Evolutionary conservation across 2,888 invertebrate genomes (phyloP).

Genomic region (Colostygia pectinataria): DNA sequence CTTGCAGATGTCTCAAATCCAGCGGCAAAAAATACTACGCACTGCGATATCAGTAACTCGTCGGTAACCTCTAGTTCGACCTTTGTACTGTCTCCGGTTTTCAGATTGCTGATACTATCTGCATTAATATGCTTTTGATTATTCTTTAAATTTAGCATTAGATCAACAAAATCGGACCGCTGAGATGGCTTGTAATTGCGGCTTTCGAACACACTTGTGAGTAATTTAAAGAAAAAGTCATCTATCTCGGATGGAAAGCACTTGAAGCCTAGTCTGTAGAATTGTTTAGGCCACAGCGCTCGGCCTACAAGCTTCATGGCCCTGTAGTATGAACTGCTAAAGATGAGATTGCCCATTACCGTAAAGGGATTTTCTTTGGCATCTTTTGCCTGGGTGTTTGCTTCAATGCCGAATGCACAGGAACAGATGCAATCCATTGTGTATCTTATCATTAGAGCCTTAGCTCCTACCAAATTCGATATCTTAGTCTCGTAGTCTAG

Average conservation of each 20-base stretch:
- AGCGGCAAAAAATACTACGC: constrained; percentile 69
- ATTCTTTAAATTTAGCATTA: constrained; percentile 47
- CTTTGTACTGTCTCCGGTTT: constrained; percentile 35
- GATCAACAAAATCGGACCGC: constrained; percentile 54
- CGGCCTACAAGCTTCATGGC: constrained; percentile 34
- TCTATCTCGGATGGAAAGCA: constrained; percentile 37
- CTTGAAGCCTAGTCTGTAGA: constrained; percentile 42
- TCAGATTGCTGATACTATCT: constrained; percentile 45
- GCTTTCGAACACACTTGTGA: constrained; percentile 42
- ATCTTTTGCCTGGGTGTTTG: constrained; percentile 40
- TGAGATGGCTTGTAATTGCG: constrained; percentile 41
- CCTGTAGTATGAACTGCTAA: constrained; percentile 29
- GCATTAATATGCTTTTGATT: constrained; percentile 41
- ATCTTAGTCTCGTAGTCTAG: constrained; percentile 31
- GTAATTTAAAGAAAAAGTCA: constrained; percentile 42
- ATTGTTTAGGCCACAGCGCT: constrained; percentile 46
- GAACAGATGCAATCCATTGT: constrained; percentile 47
- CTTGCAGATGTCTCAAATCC: constrained; percentile 57
- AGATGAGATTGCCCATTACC: constrained; percentile 39
- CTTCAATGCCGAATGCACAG: constrained; percentile 48
- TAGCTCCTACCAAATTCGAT: constrained; percentile 31
- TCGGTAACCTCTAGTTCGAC: constrained; percentile 49
- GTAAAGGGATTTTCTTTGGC: constrained; percentile 41
- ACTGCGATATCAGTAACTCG: constrained; percentile 73
- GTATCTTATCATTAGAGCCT: constrained; percentile 39